Evolutionary conservation across 2,797 vertebrate genomes (phyloP), one percentile per base, ranked within the genome.

Genomic region (Acipenser transmontanus): DNA sequence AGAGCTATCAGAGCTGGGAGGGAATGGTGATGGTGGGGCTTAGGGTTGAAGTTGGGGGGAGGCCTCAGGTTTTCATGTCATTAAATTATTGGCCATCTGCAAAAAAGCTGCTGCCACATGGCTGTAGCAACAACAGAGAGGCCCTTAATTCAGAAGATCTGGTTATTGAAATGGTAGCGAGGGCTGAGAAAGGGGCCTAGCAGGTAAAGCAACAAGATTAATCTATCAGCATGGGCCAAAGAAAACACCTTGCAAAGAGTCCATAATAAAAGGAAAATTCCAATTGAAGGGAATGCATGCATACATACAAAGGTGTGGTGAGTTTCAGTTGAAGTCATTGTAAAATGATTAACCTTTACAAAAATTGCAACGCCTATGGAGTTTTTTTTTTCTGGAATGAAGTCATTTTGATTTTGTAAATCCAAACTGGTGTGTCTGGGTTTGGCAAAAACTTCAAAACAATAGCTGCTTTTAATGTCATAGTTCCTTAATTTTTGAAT

Each of bases 21-120:
- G 66, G 68, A 66, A 63, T 63, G 62, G 61, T 65, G 72, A 62
- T 50, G 71, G 74, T 73, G 73, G 72, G 73, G 61, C 6, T 10
- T 34, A 34, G 34, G 34, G 34, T 34, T 34, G 34, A 34, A 34
- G 34, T 4, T 34, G 34, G 4, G 4, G 34, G 34, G 34, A 34
- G 34, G 34, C 2, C 34, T 79, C 63, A 9, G 47, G 64, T 73
- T 73, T 74, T 34, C 77, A 70, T 77, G 73, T 75, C 73, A 79
- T 76, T 80, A 68, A 78, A 78, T 85, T 77, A 79, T 80, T 69
- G 64, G 63, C 73, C 76, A 75, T 79, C 78, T 80, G 77, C 72
- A 75, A 69, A 56, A 76, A 81, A 71, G 72, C 77, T 81, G 68
- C 74, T 73, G 75, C 78, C 74, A 72, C 70, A 75, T 73, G 74